phyloP scores from a whole-genome alignment of 2,888 invertebrate genomes.

The Cotesia congregata region DNA sequence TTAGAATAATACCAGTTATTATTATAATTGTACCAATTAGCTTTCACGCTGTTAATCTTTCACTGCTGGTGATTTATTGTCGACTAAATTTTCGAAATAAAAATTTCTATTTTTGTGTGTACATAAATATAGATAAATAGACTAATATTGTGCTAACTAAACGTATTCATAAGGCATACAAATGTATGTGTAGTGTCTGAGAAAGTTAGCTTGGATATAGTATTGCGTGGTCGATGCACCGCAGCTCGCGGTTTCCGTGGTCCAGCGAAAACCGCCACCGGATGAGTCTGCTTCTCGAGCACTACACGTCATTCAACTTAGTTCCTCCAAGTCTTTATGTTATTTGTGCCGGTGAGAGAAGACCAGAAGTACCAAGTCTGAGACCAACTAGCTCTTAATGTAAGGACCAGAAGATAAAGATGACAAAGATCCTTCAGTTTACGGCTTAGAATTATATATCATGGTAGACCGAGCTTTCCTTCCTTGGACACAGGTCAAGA shows the following conservation, averaged over 20 bases:
- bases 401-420: neutral
- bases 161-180: neutral
- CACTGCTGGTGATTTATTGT: too few relatives aligned
- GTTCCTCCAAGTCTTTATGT: neutral
- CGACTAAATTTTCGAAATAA: neutral
- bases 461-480: neutral
- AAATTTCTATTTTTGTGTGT: neutral
- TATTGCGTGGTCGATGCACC: slow-evolving; percentile 61
- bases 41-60: neutral
- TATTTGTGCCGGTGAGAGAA: slow-evolving; percentile 5
- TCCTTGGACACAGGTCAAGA: neutral
- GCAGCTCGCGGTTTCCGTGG: slow-evolving; percentile 68
- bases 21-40: slow-evolving; percentile 6
- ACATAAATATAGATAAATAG: too few relatives aligned
- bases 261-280: slow-evolving; percentile 61
- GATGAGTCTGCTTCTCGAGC: neutral
- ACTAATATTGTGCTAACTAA: too few relatives aligned
- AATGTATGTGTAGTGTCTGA: neutral
- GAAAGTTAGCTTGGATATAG: slow-evolving; percentile 40
- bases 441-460: too few relatives aligned
- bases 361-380: neutral
- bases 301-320: slow-evolving; percentile 9
- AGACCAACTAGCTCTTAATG: slow-evolving; percentile 9
- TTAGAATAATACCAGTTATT: slow-evolving; percentile 2
- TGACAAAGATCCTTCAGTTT: neutral